Evolutionary conservation across 1,140 invertebrate genomes (phyloP).

Genomic region (Euschistus heros): DNA sequence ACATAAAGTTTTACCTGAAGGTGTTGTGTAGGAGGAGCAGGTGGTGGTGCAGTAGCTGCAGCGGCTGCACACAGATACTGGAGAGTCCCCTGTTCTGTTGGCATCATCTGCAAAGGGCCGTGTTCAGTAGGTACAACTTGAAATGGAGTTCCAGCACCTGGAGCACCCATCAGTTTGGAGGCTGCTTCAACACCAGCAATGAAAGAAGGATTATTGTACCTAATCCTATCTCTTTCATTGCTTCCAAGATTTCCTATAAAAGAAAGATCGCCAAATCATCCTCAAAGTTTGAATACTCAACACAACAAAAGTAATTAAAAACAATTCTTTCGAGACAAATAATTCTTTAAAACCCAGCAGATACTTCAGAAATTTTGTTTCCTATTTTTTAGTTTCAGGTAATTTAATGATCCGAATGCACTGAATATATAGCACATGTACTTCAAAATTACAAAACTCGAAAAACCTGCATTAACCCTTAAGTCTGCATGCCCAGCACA

Average conservation of each 20-base stretch:
- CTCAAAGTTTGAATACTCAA: not conserved
- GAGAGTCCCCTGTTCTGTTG: slow-evolving; percentile 22
- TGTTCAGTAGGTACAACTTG: slow-evolving; percentile 19
- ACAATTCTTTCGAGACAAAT: slow-evolving; percentile 18
- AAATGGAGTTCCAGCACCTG: slow-evolving; percentile 14
- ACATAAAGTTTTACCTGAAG: slow-evolving; percentile 19
- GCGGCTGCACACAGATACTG: slow-evolving; percentile 41
- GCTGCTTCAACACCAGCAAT: slow-evolving; percentile 26
- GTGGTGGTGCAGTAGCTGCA: slow-evolving; percentile 33
- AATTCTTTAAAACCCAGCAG: too few species aligned
- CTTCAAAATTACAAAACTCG: too few species aligned
- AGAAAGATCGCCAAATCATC: too few species aligned
- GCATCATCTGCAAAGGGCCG: slow-evolving; percentile 18
- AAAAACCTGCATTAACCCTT: too few species aligned
- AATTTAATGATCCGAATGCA: too few species aligned
- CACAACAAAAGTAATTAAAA: slow-evolving; percentile 23
- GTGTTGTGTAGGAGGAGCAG: slow-evolving; percentile 25
- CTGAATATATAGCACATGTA: too few species aligned
- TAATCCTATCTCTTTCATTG: slow-evolving; percentile 21
- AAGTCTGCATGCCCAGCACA: too few species aligned
- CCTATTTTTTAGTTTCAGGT: too few species aligned
- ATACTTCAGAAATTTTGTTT: too few species aligned
- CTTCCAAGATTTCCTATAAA: not conserved
- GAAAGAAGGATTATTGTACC: slow-evolving; percentile 21
- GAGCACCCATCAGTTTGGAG: slow-evolving; percentile 27